A percentile compares a stretch with the other conserved stretches of the same genome.
Conservation (phyloP, 1,140 invertebrate species). For the Steinernema khuongi region DNA sequence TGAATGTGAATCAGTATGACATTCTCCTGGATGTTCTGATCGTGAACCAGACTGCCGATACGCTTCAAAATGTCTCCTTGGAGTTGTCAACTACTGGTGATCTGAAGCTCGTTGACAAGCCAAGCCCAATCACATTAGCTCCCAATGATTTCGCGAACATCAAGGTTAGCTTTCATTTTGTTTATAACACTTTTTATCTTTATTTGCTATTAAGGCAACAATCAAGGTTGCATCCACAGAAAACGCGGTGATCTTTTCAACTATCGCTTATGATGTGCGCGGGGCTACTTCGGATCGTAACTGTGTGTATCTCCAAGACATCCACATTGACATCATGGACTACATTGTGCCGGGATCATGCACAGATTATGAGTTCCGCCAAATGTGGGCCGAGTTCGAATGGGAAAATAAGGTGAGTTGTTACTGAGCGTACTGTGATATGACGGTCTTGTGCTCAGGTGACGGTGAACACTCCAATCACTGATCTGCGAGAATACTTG, state of each 20-base stretch:
- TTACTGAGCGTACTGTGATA: constrained; percentile 20
- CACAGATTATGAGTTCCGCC: constrained; percentile 87
- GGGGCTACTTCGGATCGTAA: constrained; percentile 87
- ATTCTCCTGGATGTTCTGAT: constrained; percentile 92
- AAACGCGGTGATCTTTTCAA: constrained; percentile 98
- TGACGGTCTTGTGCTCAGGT: constrained; percentile 63
- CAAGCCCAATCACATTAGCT: constrained; percentile 84
- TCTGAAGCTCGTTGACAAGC: constrained; percentile 93
- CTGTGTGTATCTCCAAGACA: constrained; percentile 95
- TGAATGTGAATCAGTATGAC: constrained; percentile 98
- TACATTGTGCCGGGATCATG: constrained; percentile 96
- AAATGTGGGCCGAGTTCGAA: constrained; percentile 99
- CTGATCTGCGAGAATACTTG: constrained; percentile 85
- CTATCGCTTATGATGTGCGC: constrained; percentile 71
- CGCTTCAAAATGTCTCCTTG: constrained; percentile 91
- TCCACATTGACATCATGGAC: constrained; percentile 99
- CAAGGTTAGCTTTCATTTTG: constrained; percentile 67
- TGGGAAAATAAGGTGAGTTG: constrained; percentile 96
- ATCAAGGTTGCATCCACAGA: constrained; percentile 79
- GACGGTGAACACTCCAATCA: constrained; percentile 87
- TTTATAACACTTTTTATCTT: constrained; percentile 66
- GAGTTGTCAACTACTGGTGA: constrained; percentile 94
- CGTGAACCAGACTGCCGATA: constrained; percentile 94
- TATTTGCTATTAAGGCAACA: constrained; percentile 43
- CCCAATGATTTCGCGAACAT: constrained; percentile 96